Evolutionary conservation across 2,113 vertebrate species (phyloP).

Genomic region (Sturnus vulgaris): DNA sequence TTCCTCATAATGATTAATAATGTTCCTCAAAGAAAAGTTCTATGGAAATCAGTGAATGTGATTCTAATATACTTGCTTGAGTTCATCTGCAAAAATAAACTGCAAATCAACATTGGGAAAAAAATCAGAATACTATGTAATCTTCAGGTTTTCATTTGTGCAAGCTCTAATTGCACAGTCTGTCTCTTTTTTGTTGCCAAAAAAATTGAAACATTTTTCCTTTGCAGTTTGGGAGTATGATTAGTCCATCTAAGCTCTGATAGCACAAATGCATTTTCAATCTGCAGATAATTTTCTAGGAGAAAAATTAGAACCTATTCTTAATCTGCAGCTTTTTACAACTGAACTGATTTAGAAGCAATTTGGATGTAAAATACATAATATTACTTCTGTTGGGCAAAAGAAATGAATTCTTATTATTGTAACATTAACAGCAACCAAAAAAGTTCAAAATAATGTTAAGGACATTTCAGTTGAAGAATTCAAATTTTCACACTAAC

Average conservation of each 20-base stretch:
- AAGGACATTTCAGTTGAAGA: conserved; percentile 45
- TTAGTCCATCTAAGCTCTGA: not conserved
- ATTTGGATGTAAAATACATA: not conserved
- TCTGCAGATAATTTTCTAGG: not conserved
- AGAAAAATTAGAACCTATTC: not conserved
- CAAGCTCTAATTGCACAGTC: not conserved
- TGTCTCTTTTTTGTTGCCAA: not conserved
- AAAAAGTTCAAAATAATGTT: not conserved
- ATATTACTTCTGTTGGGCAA: not conserved
- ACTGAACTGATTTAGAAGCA: not conserved
- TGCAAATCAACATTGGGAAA: not conserved
- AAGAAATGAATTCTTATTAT: not conserved
- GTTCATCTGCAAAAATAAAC: not conserved
- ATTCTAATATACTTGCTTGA: not conserved
- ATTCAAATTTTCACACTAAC: conserved; percentile 36
- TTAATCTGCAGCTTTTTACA: not conserved
- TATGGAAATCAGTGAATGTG: not conserved
- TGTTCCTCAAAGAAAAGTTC: not conserved
- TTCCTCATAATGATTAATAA: not conserved
- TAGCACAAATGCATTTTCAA: not conserved
- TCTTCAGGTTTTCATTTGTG: not conserved
- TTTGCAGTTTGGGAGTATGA: not conserved
- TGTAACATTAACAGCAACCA: not conserved
- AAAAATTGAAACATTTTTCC: not conserved
- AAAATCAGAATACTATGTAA: not conserved